Percentiles rank a stretch among this genome's conserved stretches.
phyloP scores from a whole-genome alignment of 1,140 invertebrate species.

The Teleogryllus occipitalis region DNA sequence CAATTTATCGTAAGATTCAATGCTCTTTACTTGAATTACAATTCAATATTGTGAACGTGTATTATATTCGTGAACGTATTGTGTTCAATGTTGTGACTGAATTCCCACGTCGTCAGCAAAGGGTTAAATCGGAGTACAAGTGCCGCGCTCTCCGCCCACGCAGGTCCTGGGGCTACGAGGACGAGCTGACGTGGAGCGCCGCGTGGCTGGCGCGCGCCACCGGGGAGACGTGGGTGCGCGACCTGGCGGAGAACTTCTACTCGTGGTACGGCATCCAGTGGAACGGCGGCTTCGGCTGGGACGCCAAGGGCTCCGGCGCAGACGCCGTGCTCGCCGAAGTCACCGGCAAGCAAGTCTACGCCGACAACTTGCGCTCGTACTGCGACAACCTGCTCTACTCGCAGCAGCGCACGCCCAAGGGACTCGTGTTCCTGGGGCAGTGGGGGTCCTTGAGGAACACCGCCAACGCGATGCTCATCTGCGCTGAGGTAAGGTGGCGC shows the following conservation, averaged over 20 bases:
- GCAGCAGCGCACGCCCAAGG: slow-evolving; percentile 30
- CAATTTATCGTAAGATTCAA: no score
- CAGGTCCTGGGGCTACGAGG: slow-evolving; percentile 34
- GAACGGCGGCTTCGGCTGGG: slow-evolving; percentile 34
- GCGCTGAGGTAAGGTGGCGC: slow-evolving; percentile 16
- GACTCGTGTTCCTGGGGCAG: slow-evolving; percentile 31
- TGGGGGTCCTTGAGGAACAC: slow-evolving; percentile 33
- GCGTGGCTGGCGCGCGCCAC: slow-evolving; percentile 39
- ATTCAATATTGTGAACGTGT: no score
- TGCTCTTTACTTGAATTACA: no score
- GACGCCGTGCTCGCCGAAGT: slow-evolving; percentile 27
- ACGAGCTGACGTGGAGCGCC: slow-evolving; percentile 39
- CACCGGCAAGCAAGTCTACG: slow-evolving; percentile 26
- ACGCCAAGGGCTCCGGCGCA: slow-evolving; percentile 35
- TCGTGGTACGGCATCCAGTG: slow-evolving; percentile 27
- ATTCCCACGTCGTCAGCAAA: no score
- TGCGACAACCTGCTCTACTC: slow-evolving; percentile 28
- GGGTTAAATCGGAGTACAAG: no score
- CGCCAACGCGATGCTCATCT: slow-evolving; percentile 33
- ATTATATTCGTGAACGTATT: no score
- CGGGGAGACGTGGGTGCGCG: slow-evolving; percentile 32
- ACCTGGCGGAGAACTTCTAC: slow-evolving; percentile 29
- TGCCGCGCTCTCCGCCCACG: no score
- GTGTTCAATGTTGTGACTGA: no score
- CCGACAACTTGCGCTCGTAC: slow-evolving; percentile 28